Evolutionary conservation across 2,888 invertebrate genomes (phyloP).

Genomic region (Isoperla grammatica): DNA sequence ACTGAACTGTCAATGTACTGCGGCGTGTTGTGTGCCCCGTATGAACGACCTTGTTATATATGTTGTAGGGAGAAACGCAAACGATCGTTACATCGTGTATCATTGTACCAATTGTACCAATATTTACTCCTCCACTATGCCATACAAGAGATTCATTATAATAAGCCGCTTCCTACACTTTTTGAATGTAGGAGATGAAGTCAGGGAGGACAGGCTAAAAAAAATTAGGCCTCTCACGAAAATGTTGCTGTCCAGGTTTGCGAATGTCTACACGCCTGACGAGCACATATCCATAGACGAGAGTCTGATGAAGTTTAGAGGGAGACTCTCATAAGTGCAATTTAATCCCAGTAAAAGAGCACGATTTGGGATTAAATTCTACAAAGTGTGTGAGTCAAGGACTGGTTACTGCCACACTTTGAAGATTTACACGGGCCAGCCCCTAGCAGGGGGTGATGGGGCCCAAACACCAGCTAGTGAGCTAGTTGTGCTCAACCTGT

Average conservation of each 20-base stretch:
- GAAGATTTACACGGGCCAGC: conserved; percentile 1
- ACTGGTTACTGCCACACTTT: not conserved
- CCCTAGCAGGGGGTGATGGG: not conserved
- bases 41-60: too few relatives aligned
- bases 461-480: conserved; percentile 6
- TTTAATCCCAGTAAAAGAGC: conserved; percentile 11
- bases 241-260: conserved; percentile 1
- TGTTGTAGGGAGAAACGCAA: too few relatives aligned
- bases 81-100: too few relatives aligned
- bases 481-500: too few relatives aligned
- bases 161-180: too few relatives aligned
- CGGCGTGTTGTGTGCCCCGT: too few relatives aligned
- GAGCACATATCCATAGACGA: conserved; percentile 15
- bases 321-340: conserved; percentile 8
- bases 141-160: too few relatives aligned
- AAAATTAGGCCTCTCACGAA: conserved; percentile 5
- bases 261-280: not conserved
- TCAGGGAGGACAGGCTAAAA: conserved; percentile 2
- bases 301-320: conserved; percentile 16
- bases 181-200: too few relatives aligned
- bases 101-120: too few relatives aligned
- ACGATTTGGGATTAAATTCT: conserved; percentile 11
- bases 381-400: not conserved
- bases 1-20: too few relatives aligned
- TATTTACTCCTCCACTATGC: too few relatives aligned